Evolutionary conservation across 2,888 invertebrate species (phyloP).

Genomic region (Eupeodes luniger): DNA sequence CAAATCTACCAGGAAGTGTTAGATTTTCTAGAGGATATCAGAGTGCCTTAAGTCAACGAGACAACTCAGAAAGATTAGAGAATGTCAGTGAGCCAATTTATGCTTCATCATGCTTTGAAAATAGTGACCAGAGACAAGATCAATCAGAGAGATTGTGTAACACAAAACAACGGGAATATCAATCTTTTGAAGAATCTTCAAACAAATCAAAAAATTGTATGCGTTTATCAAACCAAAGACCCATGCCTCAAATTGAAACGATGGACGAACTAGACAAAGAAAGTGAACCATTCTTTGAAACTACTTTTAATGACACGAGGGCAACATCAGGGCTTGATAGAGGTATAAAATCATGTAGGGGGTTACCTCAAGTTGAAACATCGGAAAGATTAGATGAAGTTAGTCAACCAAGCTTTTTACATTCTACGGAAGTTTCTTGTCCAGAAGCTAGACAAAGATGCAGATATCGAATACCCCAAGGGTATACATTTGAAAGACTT

Average conservation of each 20-base stretch:
- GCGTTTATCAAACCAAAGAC: not conserved
- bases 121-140: not conserved
- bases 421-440: not conserved
- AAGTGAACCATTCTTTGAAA: not conserved
- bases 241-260: not conserved
- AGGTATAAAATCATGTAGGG: not conserved
- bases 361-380: not conserved
- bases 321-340: not conserved
- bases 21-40: not conserved
- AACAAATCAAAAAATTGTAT: not conserved
- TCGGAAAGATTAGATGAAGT: slow-evolving; percentile 26
- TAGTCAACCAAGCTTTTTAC: not conserved
- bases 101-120: not conserved
- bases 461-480: not conserved
- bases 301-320: not conserved
- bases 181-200: too few species aligned
- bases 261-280: not conserved
- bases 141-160: too few species aligned
- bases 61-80: not conserved
- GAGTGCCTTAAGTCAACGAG: not conserved
- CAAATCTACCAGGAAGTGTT: not conserved
- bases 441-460: not conserved
- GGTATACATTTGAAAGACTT: not conserved
- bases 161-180: too few species aligned
- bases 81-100: slow-evolving; percentile 1